Conservation (phyloP, 2,797 vertebrate species). For the Gobio occitaniae region DNA sequence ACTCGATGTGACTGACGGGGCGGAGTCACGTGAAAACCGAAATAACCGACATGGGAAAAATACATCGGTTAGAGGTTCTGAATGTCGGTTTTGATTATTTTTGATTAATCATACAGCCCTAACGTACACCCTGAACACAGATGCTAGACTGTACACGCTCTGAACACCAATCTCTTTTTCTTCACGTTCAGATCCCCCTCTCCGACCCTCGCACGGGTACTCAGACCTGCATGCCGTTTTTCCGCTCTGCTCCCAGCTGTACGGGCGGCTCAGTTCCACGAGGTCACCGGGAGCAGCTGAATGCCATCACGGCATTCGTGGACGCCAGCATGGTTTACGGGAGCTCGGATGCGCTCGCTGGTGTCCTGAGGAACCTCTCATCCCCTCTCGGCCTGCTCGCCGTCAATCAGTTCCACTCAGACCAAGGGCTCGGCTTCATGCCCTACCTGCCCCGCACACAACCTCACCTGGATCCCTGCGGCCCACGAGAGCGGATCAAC, state of each 20-base stretch:
- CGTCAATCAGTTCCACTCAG: slow-evolving; percentile 74
- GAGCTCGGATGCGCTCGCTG: slow-evolving; percentile 73
- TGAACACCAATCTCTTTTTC: neutral
- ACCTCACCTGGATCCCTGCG: slow-evolving; percentile 77
- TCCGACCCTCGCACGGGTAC: slow-evolving; percentile 80
- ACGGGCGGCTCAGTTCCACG: slow-evolving; percentile 41
- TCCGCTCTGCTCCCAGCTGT: slow-evolving; percentile 86
- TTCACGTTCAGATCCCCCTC: slow-evolving; percentile 72
- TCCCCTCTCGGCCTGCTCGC: slow-evolving; percentile 74
- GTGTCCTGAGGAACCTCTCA: slow-evolving; percentile 73
- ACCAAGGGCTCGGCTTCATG: slow-evolving; percentile 75
- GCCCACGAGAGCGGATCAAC: slow-evolving; percentile 66
- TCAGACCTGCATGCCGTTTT: slow-evolving; percentile 87
- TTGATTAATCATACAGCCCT: too few species aligned
- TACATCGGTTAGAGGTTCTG: too few species aligned
- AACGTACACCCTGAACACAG: neutral
- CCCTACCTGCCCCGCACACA: slow-evolving; percentile 77
- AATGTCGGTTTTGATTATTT: too few species aligned
- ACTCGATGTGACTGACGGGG: too few species aligned
- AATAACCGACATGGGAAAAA: too few species aligned
- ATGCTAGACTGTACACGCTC: neutral
- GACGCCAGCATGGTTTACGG: slow-evolving; percentile 85
- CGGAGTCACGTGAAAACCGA: too few species aligned
- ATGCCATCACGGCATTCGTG: slow-evolving; percentile 83
- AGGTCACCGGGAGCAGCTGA: slow-evolving; percentile 80